Evolutionary conservation across 1,140 invertebrate genomes (phyloP), one percentile per base, ranked within the genome.

Genomic region (Harlomillsia oculata): DNA sequence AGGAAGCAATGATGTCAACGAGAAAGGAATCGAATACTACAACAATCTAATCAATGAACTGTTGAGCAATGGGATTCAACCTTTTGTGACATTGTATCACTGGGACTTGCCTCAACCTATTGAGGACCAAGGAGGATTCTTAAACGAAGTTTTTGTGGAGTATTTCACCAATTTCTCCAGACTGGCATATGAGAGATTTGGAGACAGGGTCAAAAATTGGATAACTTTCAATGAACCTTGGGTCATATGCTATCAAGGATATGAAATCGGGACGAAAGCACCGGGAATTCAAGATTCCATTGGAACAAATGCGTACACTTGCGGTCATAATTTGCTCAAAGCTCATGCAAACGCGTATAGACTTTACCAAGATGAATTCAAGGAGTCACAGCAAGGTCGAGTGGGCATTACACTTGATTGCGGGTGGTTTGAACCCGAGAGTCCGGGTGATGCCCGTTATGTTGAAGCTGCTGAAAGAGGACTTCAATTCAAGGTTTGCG

Each of bases 241-340:
- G 53, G 66, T 67, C 58, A 74, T 78, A 3, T 82, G 81, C 57
- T 68, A 77, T 52, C 73, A 75, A 56, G 80, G 79, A 14, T 84
- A 84, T 66, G 77, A 77, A 8, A 26, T n/a, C 5, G 63, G 65
- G 11, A 63, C 62, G 14, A 23, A 26, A 23, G 51, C 29, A 5
- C 50, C 50, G 32, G 50, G 18, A 6, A 28, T 40, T 16, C 5
- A 28, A 5, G 36, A 40, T 5, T 39, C 50, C 6, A 39, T 25
- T 3, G 16, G 3, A 2, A 21, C 29, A 2, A n/a, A n/a, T n/a
- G 50, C 53, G 2, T 61, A 61, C 21, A n/a, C 5, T 16, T 55
- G 53, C 29, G 49, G 21, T 26, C 59, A 61, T 29, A 61, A 14
- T 5, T 5, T 56, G 13, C 2, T 61, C 1, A 56, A 30, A 30